Evolutionary conservation across 2,797 vertebrate species (phyloP).

Genomic region (Pogoniulus pusillus): DNA sequence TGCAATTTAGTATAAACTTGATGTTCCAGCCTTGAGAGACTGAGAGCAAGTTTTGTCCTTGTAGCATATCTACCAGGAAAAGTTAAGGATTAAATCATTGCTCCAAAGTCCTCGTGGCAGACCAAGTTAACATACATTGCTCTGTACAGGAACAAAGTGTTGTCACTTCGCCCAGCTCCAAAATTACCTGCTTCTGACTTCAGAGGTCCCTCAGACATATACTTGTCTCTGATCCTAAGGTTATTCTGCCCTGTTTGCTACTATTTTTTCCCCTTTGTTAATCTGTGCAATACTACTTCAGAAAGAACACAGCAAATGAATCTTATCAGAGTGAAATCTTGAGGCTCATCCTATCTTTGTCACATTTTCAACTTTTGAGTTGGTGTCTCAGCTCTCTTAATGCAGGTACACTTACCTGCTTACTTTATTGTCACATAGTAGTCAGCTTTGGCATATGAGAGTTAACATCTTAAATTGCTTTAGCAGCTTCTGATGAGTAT

Average conservation of each 20-base stretch:
- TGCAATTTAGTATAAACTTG: not conserved
- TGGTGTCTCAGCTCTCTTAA: not conserved
- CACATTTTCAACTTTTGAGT: not conserved
- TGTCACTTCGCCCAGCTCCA: not conserved
- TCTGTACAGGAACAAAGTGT: not conserved
- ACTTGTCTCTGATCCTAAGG: not conserved
- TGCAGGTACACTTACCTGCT: not conserved
- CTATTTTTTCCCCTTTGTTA: not conserved
- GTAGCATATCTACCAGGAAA: not conserved
- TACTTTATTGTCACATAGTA: not conserved
- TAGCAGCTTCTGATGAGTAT: not conserved
- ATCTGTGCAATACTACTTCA: not conserved
- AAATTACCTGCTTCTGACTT: not conserved
- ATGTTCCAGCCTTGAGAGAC: not conserved
- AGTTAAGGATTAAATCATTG: not conserved
- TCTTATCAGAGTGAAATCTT: not conserved
- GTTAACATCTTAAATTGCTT: not conserved
- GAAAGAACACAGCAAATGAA: not conserved
- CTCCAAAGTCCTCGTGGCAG: not conserved
- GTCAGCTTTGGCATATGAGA: not conserved
- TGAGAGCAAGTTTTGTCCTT: not conserved
- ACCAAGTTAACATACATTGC: not conserved
- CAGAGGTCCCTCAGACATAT: not conserved
- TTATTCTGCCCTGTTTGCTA: not conserved
- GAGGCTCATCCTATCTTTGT: not conserved